A percentile compares a stretch with the other conserved stretches of the same genome.
Conservation (phyloP, 2,797 vertebrate genomes). For the Lutjanus argentimaculatus region DNA sequence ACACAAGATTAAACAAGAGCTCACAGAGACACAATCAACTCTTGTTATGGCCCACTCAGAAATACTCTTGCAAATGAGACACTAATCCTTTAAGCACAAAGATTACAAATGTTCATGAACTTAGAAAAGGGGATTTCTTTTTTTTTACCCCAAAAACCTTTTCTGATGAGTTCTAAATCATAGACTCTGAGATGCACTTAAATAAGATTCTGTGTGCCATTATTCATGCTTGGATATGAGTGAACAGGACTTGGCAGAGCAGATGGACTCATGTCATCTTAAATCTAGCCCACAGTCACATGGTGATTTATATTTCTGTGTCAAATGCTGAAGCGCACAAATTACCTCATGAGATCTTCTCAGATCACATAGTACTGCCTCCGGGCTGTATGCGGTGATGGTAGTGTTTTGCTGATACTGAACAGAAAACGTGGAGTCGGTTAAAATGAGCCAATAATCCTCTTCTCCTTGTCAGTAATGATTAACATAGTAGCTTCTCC, state of each 20-base stretch:
- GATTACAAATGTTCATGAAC: slow-evolving; percentile 40
- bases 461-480: too few species aligned
- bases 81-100: slow-evolving; percentile 60
- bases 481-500: too few species aligned
- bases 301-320: not conserved
- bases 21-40: slow-evolving; percentile 31
- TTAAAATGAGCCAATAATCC: too few species aligned
- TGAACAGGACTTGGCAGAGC: not conserved
- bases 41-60: slow-evolving; percentile 22
- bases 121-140: not conserved
- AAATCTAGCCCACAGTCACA: not conserved
- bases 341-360: too few species aligned
- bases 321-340: not conserved
- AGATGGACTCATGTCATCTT: not conserved
- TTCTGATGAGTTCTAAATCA: slow-evolving; percentile 4
- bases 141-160: slow-evolving; percentile 7
- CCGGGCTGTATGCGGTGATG: too few species aligned
- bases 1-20: slow-evolving; percentile 40
- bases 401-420: too few species aligned
- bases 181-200: not conserved
- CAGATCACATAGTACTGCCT: too few species aligned
- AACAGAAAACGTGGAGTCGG: too few species aligned
- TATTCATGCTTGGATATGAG: not conserved
- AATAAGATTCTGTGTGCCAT: not conserved
- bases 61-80: slow-evolving; percentile 40